Evolutionary conservation across 2,797 vertebrate species (phyloP).

Genomic region (Sternotherus odoratus): DNA sequence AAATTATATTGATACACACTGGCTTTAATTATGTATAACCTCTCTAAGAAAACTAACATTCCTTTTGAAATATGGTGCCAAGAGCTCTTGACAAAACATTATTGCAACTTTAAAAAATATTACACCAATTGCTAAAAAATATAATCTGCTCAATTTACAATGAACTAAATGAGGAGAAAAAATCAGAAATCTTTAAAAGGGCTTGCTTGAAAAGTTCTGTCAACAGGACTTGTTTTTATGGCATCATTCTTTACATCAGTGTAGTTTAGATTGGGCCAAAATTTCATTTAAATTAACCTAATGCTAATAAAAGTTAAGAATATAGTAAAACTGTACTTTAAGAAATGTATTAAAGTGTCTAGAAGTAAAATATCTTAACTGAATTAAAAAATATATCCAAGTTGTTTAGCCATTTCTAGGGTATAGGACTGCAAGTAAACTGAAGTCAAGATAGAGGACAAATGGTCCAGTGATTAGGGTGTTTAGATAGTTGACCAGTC

Average conservation of each 20-base stretch:
- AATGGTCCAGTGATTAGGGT: neutral
- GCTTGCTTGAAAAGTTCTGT: conserved; percentile 32
- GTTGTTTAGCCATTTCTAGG: neutral
- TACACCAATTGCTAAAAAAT: neutral
- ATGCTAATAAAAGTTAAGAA: neutral
- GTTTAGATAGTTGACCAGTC: neutral
- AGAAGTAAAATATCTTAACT: neutral
- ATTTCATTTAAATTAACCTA: neutral
- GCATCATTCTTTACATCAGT: neutral
- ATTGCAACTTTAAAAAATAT: neutral
- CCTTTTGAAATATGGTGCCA: neutral
- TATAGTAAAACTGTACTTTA: neutral
- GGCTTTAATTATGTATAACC: conserved; percentile 1
- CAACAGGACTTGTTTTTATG: neutral
- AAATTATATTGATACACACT: neutral
- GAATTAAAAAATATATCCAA: neutral
- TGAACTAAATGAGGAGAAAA: conserved; percentile 29
- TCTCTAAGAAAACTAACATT: neutral
- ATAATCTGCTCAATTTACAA: neutral
- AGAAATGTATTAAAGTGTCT: neutral
- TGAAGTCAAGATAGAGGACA: neutral
- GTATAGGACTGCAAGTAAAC: neutral
- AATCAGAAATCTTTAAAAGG: neutral
- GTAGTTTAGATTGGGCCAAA: neutral
- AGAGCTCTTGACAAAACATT: neutral